These are phyloP conservation scores for Bothrops jararaca DNA, from an alignment of 2,113 vertebrate genomes.

Conservation along the genomic window DNA sequence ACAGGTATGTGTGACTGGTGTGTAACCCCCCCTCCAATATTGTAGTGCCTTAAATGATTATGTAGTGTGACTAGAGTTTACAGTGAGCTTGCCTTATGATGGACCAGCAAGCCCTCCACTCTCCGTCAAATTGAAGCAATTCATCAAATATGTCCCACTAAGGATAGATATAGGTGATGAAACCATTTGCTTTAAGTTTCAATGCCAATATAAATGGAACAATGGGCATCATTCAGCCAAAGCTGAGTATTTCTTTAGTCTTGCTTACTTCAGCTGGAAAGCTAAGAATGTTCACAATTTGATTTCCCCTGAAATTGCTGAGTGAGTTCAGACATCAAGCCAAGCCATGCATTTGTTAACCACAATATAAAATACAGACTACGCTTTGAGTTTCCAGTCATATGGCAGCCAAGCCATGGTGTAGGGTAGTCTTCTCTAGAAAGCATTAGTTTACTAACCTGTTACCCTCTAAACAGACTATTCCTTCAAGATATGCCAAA, in stretches of 20 bases:
- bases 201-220: constrained; percentile 42
- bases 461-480: not conserved
- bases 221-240: constrained; percentile 2
- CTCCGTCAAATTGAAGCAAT: constrained; percentile 66
- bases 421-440: not conserved
- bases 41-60: constrained; percentile 87
- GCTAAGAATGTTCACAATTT: not conserved
- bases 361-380: not conserved
- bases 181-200: constrained; percentile 66
- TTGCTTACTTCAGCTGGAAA: not conserved
- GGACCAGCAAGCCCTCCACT: constrained; percentile 75
- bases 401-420: not conserved
- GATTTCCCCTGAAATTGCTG: not conserved
- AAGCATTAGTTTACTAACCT: not conserved
- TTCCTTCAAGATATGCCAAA: not conserved
- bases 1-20: constrained; percentile 85
- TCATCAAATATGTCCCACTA: constrained; percentile 65
- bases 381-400: not conserved
- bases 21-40: constrained; percentile 73
- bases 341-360: not conserved
- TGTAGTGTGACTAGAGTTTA: constrained; percentile 84
- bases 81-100: constrained; percentile 84
- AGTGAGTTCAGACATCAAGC: constrained; percentile 1
- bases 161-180: constrained; percentile 65
- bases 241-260: not conserved